phyloP scores from a whole-genome alignment of 2,113 vertebrate species.

The Nannobrachium achirus region DNA sequence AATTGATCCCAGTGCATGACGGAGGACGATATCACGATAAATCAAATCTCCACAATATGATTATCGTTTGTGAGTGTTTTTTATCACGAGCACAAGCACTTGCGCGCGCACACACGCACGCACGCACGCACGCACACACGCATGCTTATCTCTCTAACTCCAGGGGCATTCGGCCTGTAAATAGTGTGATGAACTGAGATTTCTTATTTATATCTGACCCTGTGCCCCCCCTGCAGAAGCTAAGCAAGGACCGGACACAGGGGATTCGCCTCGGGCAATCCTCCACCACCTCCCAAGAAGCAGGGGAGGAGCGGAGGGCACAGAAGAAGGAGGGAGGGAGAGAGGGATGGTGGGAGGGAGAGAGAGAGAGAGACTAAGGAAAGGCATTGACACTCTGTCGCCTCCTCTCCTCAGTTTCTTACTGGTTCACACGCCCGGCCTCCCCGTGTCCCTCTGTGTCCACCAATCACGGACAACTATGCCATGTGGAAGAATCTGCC shows the following conservation, averaged over 20 bases:
- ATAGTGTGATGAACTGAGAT: constrained; percentile 56
- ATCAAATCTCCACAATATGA: no score
- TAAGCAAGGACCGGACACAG: constrained; percentile 13
- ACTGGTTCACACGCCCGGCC: constrained; percentile 14
- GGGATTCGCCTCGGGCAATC: constrained; percentile 35
- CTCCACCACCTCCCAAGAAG: constrained; percentile 37
- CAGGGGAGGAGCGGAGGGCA: constrained; percentile 31
- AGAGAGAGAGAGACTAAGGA: constrained; percentile 15
- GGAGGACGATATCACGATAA: no score
- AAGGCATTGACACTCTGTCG: constrained; percentile 34
- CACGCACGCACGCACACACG: neutral
- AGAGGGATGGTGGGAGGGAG: constrained; percentile 15
- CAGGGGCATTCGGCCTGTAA: constrained; percentile 49
- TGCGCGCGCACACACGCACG: constrained; percentile 1
- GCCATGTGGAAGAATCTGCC: no score
- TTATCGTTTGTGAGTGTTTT: no score
- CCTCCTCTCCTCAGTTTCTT: constrained; percentile 37
- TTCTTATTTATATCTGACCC: constrained; percentile 67
- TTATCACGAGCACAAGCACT: constrained; percentile 40
- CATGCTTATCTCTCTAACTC: constrained; percentile 17
- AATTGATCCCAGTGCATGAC: no score
- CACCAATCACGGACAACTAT: no score
- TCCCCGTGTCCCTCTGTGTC: no score
- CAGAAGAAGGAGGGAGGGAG: constrained; percentile 13
- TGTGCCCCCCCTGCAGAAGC: constrained; percentile 29